phyloP scores from a whole-genome alignment of 2,113 vertebrate species.

The Dasyornis broadbenti region DNA sequence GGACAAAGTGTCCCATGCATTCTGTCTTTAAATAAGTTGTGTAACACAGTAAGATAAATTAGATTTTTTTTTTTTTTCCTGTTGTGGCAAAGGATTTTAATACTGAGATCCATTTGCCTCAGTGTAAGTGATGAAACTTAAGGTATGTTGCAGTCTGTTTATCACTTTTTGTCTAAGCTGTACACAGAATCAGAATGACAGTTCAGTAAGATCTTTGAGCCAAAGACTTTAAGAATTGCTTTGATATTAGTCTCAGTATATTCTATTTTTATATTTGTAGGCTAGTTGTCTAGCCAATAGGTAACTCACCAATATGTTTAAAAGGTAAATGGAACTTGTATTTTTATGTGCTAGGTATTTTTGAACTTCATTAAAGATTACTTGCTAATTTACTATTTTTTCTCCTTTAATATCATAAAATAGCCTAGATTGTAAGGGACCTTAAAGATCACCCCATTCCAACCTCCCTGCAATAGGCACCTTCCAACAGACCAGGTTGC shows the following conservation, averaged over 20 bases:
- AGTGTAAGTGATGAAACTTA: neutral
- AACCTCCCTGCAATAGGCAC: too few species aligned
- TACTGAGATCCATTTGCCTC: neutral
- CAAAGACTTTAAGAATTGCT: neutral
- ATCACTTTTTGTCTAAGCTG: neutral
- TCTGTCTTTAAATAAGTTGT: neutral
- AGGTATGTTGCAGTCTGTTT: neutral
- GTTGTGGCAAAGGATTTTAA: neutral
- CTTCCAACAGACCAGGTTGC: neutral
- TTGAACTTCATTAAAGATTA: neutral
- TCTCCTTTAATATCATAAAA: neutral
- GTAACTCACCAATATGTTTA: neutral
- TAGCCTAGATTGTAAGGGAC: neutral
- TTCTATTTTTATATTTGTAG: neutral
- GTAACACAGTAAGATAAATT: neutral
- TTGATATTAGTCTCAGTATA: neutral
- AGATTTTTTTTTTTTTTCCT: neutral
- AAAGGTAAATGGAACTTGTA: neutral
- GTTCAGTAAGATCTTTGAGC: neutral
- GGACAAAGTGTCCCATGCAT: fast-evolving
- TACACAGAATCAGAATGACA: neutral
- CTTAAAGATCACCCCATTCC: neutral
- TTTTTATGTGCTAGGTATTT: neutral
- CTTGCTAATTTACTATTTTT: neutral
- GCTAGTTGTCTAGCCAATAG: neutral